Percentiles rank a stretch among this genome's conserved stretches.
These are phyloP conservation scores for Listrodromus nycthemerus DNA, from an alignment of 2,888 invertebrate genomes.

Conservation along the genomic window DNA sequence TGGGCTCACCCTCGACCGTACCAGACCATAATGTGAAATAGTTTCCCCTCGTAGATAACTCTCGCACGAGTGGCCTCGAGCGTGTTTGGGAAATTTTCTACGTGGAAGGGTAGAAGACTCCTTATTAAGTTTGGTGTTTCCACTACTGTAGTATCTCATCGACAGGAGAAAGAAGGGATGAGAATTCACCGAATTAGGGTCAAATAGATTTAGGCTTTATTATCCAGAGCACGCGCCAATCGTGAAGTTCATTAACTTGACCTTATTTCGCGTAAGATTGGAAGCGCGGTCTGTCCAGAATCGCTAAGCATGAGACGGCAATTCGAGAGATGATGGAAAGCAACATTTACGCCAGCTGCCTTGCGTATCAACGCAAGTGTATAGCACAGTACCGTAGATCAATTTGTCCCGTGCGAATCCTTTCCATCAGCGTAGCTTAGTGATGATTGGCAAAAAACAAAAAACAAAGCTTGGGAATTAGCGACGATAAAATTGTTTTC, in stretches of 20 bases:
- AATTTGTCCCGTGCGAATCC: not conserved
- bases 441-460: not conserved
- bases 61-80: not conserved
- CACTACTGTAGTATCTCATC: not conserved
- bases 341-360: not conserved
- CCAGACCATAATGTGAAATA: not conserved
- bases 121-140: slow-evolving; percentile 1
- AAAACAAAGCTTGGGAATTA: not conserved
- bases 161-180: not conserved
- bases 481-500: too few species aligned
- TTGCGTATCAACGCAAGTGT: not conserved
- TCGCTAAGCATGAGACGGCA: not conserved
- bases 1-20: not conserved
- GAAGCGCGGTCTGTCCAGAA: not conserved
- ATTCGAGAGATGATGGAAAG: not conserved
- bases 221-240: slow-evolving; percentile 6
- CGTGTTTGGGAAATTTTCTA: not conserved
- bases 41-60: not conserved
- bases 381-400: not conserved
- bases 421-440: not conserved
- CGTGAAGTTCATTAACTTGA: not conserved
- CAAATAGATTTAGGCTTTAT: slow-evolving; percentile 23
- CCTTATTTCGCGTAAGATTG: slow-evolving; percentile 15
- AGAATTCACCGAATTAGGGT: slow-evolving; percentile 7
- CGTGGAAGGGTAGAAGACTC: not conserved